A percentile compares a stretch with the other conserved stretches of the same genome.
Conservation (phyloP, 2,888 invertebrate species). For the Heterodera filipjevi region DNA sequence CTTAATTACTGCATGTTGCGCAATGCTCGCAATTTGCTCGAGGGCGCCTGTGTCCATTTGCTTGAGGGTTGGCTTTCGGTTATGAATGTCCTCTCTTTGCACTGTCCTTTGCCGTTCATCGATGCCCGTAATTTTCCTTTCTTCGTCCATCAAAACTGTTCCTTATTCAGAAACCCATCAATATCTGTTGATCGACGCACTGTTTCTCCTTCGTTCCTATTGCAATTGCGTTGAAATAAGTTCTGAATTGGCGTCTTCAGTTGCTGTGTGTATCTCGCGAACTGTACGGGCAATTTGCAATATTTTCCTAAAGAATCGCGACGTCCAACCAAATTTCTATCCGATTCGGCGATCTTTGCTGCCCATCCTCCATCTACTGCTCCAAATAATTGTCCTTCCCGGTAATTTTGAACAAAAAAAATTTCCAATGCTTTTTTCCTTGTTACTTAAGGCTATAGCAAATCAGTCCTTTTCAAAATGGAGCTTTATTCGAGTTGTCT, state of each 20-base stretch:
- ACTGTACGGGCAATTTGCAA: conserved; percentile 38
- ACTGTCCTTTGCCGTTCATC: conserved; percentile 58
- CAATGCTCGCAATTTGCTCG: conserved; percentile 52
- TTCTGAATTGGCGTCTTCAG: conserved; percentile 38
- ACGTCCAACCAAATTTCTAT: conserved; percentile 1
- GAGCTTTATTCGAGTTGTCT: conserved; percentile 47
- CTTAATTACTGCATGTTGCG: conserved; percentile 51
- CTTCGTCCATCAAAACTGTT: neutral
- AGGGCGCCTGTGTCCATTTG: conserved; percentile 47
- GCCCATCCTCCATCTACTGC: conserved; percentile 36
- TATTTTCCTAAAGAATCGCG: conserved; percentile 19
- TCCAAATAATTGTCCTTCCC: conserved; percentile 44
- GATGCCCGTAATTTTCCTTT: conserved; percentile 28
- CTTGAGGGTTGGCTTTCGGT: conserved; percentile 57
- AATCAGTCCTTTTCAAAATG: conserved; percentile 42
- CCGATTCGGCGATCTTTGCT: conserved; percentile 15
- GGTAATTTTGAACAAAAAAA: conserved; percentile 19
- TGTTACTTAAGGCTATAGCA: conserved; percentile 40
- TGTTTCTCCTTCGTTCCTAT: conserved; percentile 44
- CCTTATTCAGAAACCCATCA: conserved; percentile 36
- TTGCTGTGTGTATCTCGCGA: conserved; percentile 44
- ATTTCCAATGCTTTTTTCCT: neutral
- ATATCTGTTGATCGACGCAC: conserved; percentile 41
- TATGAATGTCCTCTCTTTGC: conserved; percentile 55
- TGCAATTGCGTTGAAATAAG: conserved; percentile 44